These are phyloP conservation scores for Alosa alosa DNA, from an alignment of 2,113 vertebrate species.

Conservation along the genomic window DNA sequence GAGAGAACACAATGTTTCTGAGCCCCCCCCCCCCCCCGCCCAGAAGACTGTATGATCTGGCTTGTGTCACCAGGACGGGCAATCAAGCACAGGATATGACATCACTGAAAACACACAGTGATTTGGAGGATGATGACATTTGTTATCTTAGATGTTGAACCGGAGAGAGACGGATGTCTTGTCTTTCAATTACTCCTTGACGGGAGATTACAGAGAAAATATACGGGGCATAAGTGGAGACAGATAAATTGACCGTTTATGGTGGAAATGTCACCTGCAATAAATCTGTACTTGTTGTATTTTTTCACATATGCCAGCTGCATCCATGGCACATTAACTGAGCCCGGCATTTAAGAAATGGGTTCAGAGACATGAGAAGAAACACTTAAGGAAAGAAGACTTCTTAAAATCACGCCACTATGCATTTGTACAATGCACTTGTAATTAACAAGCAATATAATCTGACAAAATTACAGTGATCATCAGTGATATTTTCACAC, in stretches of 20 bases:
- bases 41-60: too few species aligned
- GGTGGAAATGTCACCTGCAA: too few species aligned
- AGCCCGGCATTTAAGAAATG: too few species aligned
- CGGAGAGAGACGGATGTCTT: not conserved
- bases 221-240: not conserved
- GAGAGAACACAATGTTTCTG: not conserved
- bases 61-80: not conserved
- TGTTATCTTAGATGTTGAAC: constrained; percentile 6
- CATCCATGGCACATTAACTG: too few species aligned
- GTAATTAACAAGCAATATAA: too few species aligned
- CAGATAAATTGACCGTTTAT: not conserved
- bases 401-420: too few species aligned
- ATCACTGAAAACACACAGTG: not conserved
- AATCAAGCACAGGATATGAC: not conserved
- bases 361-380: too few species aligned
- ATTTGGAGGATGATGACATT: not conserved
- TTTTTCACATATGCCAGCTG: too few species aligned
- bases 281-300: too few species aligned
- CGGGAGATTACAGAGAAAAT: not conserved
- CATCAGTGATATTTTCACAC: not conserved
- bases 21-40: not conserved
- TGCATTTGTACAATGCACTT: too few species aligned
- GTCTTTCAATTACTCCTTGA: not conserved
- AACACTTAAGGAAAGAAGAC: too few species aligned
- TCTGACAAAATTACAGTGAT: not conserved